Percentiles rank a stretch among this genome's conserved stretches.
Conservation (phyloP, 2,797 vertebrate species). For the Rhodeus uyekii region DNA sequence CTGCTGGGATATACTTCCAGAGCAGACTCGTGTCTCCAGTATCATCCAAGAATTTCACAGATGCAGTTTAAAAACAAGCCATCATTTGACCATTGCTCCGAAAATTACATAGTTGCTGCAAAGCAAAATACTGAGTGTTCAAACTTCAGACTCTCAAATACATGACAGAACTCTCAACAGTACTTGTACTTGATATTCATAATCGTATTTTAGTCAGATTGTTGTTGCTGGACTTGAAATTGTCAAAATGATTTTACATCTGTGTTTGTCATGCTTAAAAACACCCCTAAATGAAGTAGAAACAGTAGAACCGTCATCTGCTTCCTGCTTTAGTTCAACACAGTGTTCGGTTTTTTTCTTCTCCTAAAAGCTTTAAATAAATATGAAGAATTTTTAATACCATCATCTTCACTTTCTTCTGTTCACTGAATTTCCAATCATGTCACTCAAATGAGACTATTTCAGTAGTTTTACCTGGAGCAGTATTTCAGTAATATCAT, state of each 20-base stretch:
- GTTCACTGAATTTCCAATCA: slow-evolving; percentile 34
- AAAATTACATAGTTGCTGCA: background rate
- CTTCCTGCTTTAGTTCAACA: slow-evolving; percentile 13
- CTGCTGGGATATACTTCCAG: slow-evolving; percentile 44
- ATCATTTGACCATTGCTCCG: background rate
- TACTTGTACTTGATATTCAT: background rate
- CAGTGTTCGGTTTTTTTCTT: background rate
- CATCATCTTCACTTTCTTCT: slow-evolving; percentile 9
- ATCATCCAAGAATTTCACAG: slow-evolving; percentile 48
- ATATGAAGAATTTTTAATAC: slow-evolving; percentile 9
- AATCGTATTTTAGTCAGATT: background rate
- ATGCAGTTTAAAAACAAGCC: slow-evolving; percentile 19
- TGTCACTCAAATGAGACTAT: slow-evolving; percentile 35
- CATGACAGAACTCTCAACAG: background rate
- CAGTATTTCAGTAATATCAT: slow-evolving; percentile 41
- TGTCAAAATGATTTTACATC: background rate
- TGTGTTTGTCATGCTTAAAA: background rate
- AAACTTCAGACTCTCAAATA: background rate
- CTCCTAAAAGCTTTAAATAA: background rate
- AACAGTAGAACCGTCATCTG: background rate
- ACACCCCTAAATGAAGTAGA: background rate
- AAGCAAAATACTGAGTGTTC: slow-evolving; percentile 1
- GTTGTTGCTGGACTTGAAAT: background rate
- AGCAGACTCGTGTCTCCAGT: slow-evolving; percentile 31
- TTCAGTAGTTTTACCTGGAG: slow-evolving; percentile 42